A percentile compares a stretch with the other conserved stretches of the same genome.
Conservation (phyloP, 1,140 invertebrate genomes). For the Cyrtorhinus lividipennis region DNA sequence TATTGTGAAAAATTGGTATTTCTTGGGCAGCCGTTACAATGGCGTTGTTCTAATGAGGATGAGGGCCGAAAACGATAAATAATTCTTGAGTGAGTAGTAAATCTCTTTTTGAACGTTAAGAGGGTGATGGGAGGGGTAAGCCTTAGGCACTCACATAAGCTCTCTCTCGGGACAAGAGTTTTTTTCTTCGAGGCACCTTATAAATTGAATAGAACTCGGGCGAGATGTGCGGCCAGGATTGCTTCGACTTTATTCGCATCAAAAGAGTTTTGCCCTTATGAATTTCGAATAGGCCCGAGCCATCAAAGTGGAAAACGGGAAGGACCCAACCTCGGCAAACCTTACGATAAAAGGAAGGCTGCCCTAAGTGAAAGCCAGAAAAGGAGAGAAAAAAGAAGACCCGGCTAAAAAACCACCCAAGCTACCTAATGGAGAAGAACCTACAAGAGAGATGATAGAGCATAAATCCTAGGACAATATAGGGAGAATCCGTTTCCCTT, state of each 20-base stretch:
- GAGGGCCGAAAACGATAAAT: too few relatives aligned
- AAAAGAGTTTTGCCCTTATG: background rate
- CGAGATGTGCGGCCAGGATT: background rate
- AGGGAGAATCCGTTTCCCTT: background rate
- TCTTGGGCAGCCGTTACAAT: too few relatives aligned
- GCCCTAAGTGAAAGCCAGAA: background rate
- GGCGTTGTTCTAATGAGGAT: too few relatives aligned
- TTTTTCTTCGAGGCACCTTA: background rate
- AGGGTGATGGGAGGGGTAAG: too few relatives aligned
- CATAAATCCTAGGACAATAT: constrained; percentile 14
- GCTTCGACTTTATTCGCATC: background rate
- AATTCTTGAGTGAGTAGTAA: too few relatives aligned
- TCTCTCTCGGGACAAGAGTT: too few relatives aligned
- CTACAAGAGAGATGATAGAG: constrained; percentile 12
- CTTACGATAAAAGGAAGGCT: background rate
- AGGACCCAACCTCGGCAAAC: too few relatives aligned
- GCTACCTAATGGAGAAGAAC: constrained; percentile 3
- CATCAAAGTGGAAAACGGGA: background rate
- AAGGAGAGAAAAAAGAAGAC: background rate
- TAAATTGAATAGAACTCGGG: background rate
- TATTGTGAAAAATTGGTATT: too few relatives aligned
- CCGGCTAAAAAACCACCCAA: too few relatives aligned
- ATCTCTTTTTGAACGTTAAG: too few relatives aligned
- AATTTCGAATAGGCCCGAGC: background rate
- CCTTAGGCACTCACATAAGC: too few relatives aligned